Base-by-base conservation (phyloP, 2,888 invertebrate species). In the Drosophila anceps region DNA sequence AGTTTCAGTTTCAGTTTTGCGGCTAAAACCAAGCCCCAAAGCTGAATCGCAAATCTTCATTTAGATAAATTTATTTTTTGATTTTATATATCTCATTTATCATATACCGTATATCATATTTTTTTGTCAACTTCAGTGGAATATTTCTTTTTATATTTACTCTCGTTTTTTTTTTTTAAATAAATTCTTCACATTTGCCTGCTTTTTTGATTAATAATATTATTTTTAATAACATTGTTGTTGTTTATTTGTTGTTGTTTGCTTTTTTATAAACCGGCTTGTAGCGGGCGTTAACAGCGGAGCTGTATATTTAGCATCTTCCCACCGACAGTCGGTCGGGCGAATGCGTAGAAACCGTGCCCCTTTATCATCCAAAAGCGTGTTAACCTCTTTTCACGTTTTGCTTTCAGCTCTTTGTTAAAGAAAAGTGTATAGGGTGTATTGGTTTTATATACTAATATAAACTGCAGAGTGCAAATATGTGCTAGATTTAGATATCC, bases 171-270 rank as follows among this genome's bases (percentile, higher is more conserved):
- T 33, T 44, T 24, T 12, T 68, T 31, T 37, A 33, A 33, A 67
- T 48, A 27, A 27, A 46, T 27, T 66, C 7, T 37, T 15, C 31
- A 35, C 15, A 31, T 43, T 57, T 6, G 1, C 4, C 12, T 50
- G 18, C n/a, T 43, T 31, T 39, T 68, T 68, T 57, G 58, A 67
- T 57, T 48, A 39, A 69, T 57, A 27, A 13, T 55, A 27, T 48
- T 46, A 33, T 39, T 69, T 46, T 10, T 20, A 37, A 20, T 48
- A 20, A 1, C 13, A 18, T 51, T 64, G 50, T 29, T 33, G 35
- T 67, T 50, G 1, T 18, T 31, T 7, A 31, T 18, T 50, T 50
- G 29, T 43, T 51, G 33, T 44, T 51, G 12, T 31, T 50, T 18
- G 18, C 8, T 15, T 9, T 20, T 27, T 39, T 27, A 20, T 4